Conservation (phyloP, 2,888 invertebrate species). For the Cantharis rustica region DNA sequence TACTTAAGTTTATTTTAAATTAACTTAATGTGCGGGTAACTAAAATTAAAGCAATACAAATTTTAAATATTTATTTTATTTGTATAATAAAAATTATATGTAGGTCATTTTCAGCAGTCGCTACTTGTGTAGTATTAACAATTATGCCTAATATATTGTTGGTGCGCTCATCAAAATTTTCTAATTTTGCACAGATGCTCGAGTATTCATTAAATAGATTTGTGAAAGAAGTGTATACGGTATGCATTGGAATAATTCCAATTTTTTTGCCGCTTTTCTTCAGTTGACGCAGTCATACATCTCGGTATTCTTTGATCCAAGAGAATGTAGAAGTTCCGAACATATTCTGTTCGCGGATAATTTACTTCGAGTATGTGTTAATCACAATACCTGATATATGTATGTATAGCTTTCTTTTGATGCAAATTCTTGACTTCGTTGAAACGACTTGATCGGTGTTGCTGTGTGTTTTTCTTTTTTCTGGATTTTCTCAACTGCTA, state of each 20-base stretch:
- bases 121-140: conserved; percentile 13
- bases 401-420: conserved; percentile 30
- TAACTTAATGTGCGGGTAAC: background rate
- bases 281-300: conserved; percentile 41
- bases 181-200: conserved; percentile 23
- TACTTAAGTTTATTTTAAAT: background rate
- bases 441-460: background rate
- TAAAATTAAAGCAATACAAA: background rate
- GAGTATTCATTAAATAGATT: conserved; percentile 26
- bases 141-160: background rate
- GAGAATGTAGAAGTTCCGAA: conserved; percentile 47
- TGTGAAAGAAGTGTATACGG: conserved; percentile 23
- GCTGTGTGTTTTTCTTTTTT: background rate
- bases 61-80: background rate
- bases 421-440: conserved; percentile 3
- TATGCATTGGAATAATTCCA: conserved; percentile 42
- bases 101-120: background rate
- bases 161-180: background rate
- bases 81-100: background rate
- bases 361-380: conserved; percentile 45
- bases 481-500: background rate
- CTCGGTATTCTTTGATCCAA: conserved; percentile 47
- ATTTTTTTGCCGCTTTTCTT: conserved; percentile 41
- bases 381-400: conserved; percentile 36
- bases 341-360: conserved; percentile 48